phyloP scores from a whole-genome alignment of 2,888 invertebrate genomes.

The Epinotia ramella region DNA sequence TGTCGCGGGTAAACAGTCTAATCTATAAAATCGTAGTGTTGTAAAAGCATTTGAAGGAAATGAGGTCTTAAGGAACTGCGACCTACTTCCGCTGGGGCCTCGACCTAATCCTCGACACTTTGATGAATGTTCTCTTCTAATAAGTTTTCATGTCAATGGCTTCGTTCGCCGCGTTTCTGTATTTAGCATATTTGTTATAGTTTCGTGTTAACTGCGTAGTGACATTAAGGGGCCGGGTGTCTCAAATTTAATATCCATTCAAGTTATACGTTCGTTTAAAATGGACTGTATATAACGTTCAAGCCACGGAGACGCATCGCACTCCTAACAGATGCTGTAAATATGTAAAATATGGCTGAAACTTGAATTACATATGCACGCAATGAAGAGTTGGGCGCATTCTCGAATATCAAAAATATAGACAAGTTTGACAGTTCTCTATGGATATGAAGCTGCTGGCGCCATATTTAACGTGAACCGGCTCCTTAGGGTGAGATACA shows the following conservation, averaged over 20 bases:
- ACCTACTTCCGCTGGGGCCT: slow-evolving; percentile 26
- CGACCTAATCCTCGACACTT: slow-evolving; percentile 27
- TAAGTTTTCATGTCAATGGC: slow-evolving; percentile 25
- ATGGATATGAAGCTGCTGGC: not conserved
- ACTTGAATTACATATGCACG: too few species aligned
- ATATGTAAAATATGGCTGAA: too few species aligned
- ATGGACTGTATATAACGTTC: too few species aligned
- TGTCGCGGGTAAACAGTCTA: not conserved
- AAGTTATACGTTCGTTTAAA: not conserved
- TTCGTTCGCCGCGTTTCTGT: slow-evolving; percentile 2
- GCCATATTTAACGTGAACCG: not conserved
- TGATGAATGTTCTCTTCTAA: slow-evolving; percentile 29
- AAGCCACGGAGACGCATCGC: too few species aligned
- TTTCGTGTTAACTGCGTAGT: not conserved
- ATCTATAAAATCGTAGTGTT: not conserved
- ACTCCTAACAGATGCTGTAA: too few species aligned
- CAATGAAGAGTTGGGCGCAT: too few species aligned
- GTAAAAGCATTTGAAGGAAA: slow-evolving; percentile 28
- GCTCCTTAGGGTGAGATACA: not conserved
- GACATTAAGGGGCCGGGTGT: too few species aligned
- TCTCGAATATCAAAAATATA: too few species aligned
- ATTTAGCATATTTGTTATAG: not conserved
- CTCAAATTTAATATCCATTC: not conserved
- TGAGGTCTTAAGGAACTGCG: slow-evolving; percentile 29
- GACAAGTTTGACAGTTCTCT: not conserved